These are phyloP conservation scores for Atethmia centrago DNA, from an alignment of 2,888 invertebrate species.

Conservation along the genomic window DNA sequence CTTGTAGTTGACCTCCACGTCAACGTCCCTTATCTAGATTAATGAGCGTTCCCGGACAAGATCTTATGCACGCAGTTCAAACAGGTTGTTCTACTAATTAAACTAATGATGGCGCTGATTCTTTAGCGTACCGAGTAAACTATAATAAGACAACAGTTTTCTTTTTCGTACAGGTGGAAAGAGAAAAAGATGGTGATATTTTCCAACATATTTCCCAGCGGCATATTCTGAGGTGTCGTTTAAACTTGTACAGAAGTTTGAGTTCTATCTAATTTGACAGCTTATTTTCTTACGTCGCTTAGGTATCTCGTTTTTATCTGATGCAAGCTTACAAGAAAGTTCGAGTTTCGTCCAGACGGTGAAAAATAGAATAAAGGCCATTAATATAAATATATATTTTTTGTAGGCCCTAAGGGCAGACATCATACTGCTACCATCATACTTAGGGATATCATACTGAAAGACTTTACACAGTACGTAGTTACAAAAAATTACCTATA, in stretches of 20 bases:
- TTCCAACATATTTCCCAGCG: neutral
- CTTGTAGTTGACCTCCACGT: slow-evolving; percentile 23
- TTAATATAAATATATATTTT: neutral
- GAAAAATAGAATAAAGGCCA: neutral
- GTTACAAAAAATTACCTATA: neutral
- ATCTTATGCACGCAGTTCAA: slow-evolving; percentile 31
- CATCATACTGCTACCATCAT: neutral
- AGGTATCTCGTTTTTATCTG: neutral
- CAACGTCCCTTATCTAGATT: slow-evolving; percentile 41
- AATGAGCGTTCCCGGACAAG: slow-evolving; percentile 32
- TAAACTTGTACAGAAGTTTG: slow-evolving; percentile 17
- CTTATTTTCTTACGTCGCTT: neutral
- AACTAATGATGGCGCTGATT: slow-evolving; percentile 27
- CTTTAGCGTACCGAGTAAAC: slow-evolving; percentile 18
- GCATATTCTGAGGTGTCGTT: slow-evolving; percentile 13
- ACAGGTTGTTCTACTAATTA: slow-evolving; percentile 32
- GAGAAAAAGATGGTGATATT: neutral
- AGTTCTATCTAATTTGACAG: slow-evolving; percentile 5
- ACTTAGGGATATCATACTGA: too few species aligned
- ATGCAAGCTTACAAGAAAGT: neutral
- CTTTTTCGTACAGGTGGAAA: neutral
- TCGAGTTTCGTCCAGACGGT: neutral
- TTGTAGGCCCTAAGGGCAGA: neutral
- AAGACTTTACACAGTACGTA: neutral
- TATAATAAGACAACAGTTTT: slow-evolving; percentile 16